Base-by-base conservation (phyloP, 2,113 vertebrate species). In the Speoplatyrhinus poulsoni region DNA sequence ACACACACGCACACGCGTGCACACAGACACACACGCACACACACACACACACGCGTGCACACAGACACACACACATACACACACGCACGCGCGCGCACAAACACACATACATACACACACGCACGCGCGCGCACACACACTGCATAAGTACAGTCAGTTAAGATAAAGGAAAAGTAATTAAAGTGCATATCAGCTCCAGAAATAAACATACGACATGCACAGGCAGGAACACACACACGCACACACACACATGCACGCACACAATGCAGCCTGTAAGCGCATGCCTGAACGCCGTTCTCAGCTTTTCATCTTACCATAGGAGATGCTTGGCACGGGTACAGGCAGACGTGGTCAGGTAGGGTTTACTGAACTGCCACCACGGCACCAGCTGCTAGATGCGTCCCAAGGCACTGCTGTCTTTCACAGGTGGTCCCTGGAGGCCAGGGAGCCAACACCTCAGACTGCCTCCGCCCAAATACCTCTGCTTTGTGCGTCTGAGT, bases 361-460 rank as follows among this genome's bases (percentile, higher is more conserved):
- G 19, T 85, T 67, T 79, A 79, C 82, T 78, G 67, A 82, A 77
- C 67, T 53, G 64, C 56, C 55, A 58, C 72, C 75, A 65, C 4
- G 33, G 76, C 67, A 65, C 64, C 68, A 61, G 46, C 81, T 65
- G 48, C 53, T n/a, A 65, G 54, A 33, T 67, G 36, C 58, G 72
- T 60, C 57, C 73, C 57, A 26, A 26, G 26, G 26, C 26, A 26
- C 73, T 52, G 19, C 36, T 57, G 59, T 75, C 75, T 77, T 68
- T 85, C 75, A 73, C 72, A 87, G 86, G 86, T 85, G 81, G 59
- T 60, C 76, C 73, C 76, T 67, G 47, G 67, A 75, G 71, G 75
- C 79, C 10, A 72, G 69, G 61, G 74, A 71, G 67, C 53, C 48
- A 32, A 33, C n/a, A 12, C 57, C 62, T 64, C 75, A 54, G 46